Conservation (phyloP, 2,888 invertebrate genomes). For the Willowsia nigromaculata region DNA sequence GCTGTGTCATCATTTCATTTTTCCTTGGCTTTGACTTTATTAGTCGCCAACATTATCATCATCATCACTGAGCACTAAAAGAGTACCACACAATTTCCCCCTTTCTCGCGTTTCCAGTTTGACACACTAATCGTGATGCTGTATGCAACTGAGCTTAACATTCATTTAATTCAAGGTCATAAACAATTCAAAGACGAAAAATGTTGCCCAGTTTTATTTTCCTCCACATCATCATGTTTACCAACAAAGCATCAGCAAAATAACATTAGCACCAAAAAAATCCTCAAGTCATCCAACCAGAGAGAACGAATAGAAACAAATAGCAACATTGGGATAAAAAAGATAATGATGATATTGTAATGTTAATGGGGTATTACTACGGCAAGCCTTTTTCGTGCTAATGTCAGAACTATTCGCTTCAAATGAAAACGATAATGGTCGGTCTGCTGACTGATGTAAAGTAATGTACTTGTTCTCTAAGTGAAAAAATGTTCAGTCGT, state of each 20-base stretch:
- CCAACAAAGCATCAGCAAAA: constrained; percentile 44
- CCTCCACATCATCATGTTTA: constrained; percentile 33
- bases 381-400: constrained; percentile 37
- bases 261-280: background rate
- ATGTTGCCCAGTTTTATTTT: constrained; percentile 52
- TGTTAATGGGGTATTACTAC: constrained; percentile 13
- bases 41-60: background rate
- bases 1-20: constrained; percentile 28
- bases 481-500: no score
- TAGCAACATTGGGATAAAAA: background rate
- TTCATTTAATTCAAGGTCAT: constrained; percentile 68
- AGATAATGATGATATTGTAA: background rate
- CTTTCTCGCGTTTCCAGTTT: constrained; percentile 10
- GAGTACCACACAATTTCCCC: background rate
- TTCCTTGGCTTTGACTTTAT: constrained; percentile 18
- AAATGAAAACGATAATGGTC: background rate
- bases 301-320: background rate
- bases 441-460: background rate
- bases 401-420: background rate
- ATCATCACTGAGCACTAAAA: background rate
- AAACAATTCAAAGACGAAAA: constrained; percentile 48
- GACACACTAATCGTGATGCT: constrained; percentile 45
- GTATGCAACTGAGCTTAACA: background rate
- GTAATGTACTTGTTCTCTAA: constrained; percentile 2
- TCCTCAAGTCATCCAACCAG: constrained; percentile 18